Evolutionary conservation across 1,140 invertebrate genomes (phyloP).

Genomic region (Coelopa frigida): DNA sequence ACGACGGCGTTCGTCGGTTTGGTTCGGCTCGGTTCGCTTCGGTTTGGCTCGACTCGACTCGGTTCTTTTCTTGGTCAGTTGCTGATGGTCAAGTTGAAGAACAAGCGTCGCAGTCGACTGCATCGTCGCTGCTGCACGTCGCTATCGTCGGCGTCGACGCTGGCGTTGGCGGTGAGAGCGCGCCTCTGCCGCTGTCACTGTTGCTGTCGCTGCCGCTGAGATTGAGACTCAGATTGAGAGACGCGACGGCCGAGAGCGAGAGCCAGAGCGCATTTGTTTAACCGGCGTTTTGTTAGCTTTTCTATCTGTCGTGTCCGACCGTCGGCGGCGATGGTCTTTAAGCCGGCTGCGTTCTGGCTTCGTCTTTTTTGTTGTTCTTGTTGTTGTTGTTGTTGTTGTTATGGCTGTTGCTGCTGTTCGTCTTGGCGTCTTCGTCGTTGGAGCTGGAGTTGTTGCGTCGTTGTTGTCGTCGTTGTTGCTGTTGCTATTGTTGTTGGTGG

Average conservation of each 20-base stretch:
- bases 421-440: not conserved
- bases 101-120: no score
- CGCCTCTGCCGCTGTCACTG: not conserved
- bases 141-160: not conserved
- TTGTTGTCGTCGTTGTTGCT: not conserved
- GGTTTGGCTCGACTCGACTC: no score
- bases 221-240: not conserved
- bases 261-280: no score
- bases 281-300: no score
- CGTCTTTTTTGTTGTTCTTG: not conserved
- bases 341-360: no score
- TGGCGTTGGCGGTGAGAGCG: not conserved
- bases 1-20: no score
- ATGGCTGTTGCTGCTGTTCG: not conserved
- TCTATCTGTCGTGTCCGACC: no score
- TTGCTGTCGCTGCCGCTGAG: not conserved
- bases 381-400: constrained; percentile 4
- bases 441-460: not conserved
- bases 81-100: no score
- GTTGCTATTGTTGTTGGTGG: not conserved
- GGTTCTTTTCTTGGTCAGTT: no score
- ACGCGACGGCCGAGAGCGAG: constrained; percentile 10
- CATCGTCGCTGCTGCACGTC: not conserved
- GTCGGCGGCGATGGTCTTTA: constrained; percentile 5
- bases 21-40: no score